Evolutionary conservation across 1,140 invertebrate species (phyloP).

Genomic region (Hormaphis cornu): DNA sequence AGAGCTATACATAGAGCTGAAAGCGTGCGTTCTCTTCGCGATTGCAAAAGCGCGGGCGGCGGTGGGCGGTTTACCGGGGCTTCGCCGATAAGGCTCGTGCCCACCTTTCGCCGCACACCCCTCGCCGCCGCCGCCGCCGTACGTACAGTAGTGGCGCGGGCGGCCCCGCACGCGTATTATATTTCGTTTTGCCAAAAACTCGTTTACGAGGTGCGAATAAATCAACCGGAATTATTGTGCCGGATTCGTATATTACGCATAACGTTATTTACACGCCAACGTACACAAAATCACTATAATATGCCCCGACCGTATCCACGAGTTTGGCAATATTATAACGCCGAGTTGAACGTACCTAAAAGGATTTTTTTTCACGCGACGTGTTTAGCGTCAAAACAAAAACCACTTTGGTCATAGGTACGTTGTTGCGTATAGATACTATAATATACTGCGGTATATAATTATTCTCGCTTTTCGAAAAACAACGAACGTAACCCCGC

Average conservation of each 20-base stretch:
- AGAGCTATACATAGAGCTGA: too few species aligned
- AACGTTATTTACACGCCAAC: too few species aligned
- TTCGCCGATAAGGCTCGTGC: conserved; percentile 7
- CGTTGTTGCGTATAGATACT: too few species aligned
- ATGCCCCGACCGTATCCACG: not conserved
- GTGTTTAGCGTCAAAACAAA: too few species aligned
- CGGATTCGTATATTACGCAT: conserved; percentile 22
- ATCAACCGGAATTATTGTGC: conserved; percentile 29
- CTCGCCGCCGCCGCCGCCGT: too few species aligned
- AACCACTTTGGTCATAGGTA: too few species aligned
- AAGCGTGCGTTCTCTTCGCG: not conserved
- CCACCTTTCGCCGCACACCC: not conserved
- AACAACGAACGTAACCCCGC: too few species aligned
- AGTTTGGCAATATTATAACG: not conserved
- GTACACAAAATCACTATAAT: not conserved
- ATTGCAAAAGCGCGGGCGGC: not conserved
- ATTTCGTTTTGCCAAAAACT: conserved; percentile 27
- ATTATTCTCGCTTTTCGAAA: too few species aligned
- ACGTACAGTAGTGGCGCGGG: too few species aligned
- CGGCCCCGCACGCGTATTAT: not conserved
- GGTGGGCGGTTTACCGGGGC: conserved; percentile 14
- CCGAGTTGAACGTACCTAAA: too few species aligned
- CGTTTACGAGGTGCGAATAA: conserved; percentile 32
- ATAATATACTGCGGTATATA: too few species aligned
- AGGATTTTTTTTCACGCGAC: too few species aligned